Evolutionary conservation across 2,797 vertebrate species (phyloP), one percentile per base, ranked within the genome.

Genomic region (Sebastolobus altivelis): DNA sequence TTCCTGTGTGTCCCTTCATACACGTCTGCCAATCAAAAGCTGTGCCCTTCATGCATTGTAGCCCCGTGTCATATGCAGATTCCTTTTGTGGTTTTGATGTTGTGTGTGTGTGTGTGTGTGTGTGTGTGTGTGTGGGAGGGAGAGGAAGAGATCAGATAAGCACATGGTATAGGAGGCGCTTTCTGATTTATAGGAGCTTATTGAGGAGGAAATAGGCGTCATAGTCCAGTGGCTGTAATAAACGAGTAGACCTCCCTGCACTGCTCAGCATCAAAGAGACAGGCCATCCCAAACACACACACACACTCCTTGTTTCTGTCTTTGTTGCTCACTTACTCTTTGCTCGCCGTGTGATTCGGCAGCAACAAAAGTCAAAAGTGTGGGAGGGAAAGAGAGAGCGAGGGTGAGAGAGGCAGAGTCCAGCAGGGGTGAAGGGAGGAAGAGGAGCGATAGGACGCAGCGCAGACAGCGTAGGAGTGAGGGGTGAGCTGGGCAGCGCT

Each of bases 141-240:
- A 35, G 38, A 9, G 27, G 9, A 49, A 7, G 67, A 59, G 79
- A 90, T 84, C 85, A 73, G 92, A 93, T 91, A 88, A 82, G 71
- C 82, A 75, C 75, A 59, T 55, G 49, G 29, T 56, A 80, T 38
- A 79, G 56, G 78, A 85, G 81, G 72, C 80, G 70, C 61, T 72
- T 22, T 89, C 79, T 92, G 91, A 93, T 95, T 95, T 95, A 93
- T 92, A 76, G 86, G 69, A 86, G 70, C 75, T 94, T 92, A 92
- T 94, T 92, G 85, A 88, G 68, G 76, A 94, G 94, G 95, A 95
- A 94, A 94, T 95, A 85, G 82, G 83, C 79, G 83, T 94, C 90
- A 94, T 93, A 94, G 94, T 90, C 87, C 90, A 91, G 86, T 90
- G 94, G 84, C 80, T 92, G 73, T 88, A 94, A 93, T 93, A 89